These are phyloP conservation scores for Pituophis catenifer DNA, from an alignment of 2,113 vertebrate species.

Conservation along the genomic window DNA sequence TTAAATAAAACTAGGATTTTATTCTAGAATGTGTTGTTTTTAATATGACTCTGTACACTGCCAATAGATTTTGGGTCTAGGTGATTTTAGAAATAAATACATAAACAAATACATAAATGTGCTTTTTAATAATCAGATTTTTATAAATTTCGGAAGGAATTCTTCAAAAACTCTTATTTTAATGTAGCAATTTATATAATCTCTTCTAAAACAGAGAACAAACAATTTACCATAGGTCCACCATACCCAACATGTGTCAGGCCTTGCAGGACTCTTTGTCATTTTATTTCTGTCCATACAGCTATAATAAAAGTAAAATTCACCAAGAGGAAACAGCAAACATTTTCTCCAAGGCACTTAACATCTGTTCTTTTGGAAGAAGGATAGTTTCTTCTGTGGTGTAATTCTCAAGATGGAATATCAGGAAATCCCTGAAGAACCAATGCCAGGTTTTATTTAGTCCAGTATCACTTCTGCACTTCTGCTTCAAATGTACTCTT, in stretches of 20 bases:
- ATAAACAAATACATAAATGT: not conserved
- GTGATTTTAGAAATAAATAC: not conserved
- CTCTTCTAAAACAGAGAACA: not conserved
- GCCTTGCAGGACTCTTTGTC: not conserved
- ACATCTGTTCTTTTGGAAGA: not conserved
- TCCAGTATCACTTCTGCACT: not conserved
- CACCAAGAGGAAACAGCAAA: not conserved
- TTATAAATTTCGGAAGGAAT: not conserved
- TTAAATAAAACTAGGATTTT: not conserved
- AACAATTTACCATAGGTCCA: not conserved
- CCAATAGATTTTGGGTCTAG: not conserved
- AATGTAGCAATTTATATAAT: not conserved
- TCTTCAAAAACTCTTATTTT: not conserved
- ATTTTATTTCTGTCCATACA: not conserved
- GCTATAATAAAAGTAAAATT: constrained; percentile 6
- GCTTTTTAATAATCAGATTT: not conserved
- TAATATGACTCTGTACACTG: not conserved
- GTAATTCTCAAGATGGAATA: not conserved
- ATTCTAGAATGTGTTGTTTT: not conserved
- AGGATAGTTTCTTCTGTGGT: not conserved
- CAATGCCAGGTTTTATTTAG: constrained; percentile 17
- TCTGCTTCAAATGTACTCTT: not conserved
- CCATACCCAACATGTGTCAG: not conserved
- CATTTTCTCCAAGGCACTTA: not conserved
- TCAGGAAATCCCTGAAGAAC: constrained; percentile 9